Conservation (phyloP, 2,113 vertebrate genomes). For the Cyanoderma ruficeps region DNA sequence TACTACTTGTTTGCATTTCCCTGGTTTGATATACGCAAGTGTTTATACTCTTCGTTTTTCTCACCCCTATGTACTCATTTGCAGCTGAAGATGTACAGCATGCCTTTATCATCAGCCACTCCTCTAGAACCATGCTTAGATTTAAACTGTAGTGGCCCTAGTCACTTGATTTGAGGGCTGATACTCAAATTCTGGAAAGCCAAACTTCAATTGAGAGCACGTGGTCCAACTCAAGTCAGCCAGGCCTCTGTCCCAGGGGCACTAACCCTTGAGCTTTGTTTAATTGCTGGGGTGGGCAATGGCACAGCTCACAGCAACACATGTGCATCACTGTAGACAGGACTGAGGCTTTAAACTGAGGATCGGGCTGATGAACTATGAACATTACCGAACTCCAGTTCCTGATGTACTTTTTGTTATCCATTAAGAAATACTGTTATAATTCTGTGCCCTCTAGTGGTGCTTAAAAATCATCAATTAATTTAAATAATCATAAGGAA, state of each 20-base stretch:
- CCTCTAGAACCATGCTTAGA: background rate
- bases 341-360: background rate
- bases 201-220: background rate
- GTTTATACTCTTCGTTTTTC: background rate
- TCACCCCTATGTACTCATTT: background rate
- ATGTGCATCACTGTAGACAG: rapidly evolving
- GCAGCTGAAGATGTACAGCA: background rate
- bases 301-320: background rate
- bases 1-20: constrained; percentile 56
- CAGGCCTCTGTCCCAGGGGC: background rate
- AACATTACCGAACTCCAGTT: background rate
- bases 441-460: constrained; percentile 83
- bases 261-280: rapidly evolving
- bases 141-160: background rate
- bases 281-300: rapidly evolving
- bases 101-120: background rate
- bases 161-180: background rate
- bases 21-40: background rate
- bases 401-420: background rate
- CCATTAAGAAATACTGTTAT: constrained; percentile 58
- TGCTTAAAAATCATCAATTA: constrained; percentile 6
- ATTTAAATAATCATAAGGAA: background rate
- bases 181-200: background rate
- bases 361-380: background rate
- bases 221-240: rapidly evolving